Base-by-base conservation (phyloP, 2,888 invertebrate species). In the Lissonota sp. region DNA sequence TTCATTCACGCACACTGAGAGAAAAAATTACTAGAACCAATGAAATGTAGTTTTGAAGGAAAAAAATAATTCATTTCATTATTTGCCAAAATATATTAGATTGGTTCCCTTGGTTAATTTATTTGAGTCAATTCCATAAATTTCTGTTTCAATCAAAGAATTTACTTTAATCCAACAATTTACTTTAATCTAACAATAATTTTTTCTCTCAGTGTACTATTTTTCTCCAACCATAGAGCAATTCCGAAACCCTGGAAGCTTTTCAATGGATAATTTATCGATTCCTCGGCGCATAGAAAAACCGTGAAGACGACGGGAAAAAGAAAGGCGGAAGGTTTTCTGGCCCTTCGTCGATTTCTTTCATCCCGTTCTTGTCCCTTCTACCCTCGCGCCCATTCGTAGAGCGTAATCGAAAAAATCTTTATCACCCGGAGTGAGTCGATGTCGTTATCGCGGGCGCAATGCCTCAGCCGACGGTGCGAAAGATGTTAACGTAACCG, bases 331-430 rank as follows among this genome's bases (percentile, higher is more conserved):
- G 0, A 14, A 40, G 46, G 57, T 44, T 72, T 42, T 63, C 40
- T 12, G 10, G 42, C 51, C 60, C 42, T 51, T 39, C 44, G n/a
- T 26, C 66, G 53, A 42, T 46, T 55, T 58, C 26, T 55, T 44
- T 10, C 60, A 37, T 12, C 60, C 58, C 6, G 49, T 46, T 58
- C 62, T 26, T 70, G 39, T n/a, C n/a, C 55, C 26, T 55, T 53
- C 42, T 57, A 14, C 6, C n/a, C 14, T 14, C 53, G 40, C 46
- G 66, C 60, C 57, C 44, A 55, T 62, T 78, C 76, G 78, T 76
- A 70, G 80, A 70, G 80, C 53, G 84, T 83, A 84, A 84, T 83
- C 79, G 81, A 85, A 84, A 84, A 77, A 84, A 84, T 85, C 83
- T 84, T 85, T 82, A 84, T 84, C 84, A 78, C 79, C 73, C 75